These are phyloP conservation scores for Holacanthella duospinosa DNA, from an alignment of 2,888 invertebrate species.

Conservation along the genomic window DNA sequence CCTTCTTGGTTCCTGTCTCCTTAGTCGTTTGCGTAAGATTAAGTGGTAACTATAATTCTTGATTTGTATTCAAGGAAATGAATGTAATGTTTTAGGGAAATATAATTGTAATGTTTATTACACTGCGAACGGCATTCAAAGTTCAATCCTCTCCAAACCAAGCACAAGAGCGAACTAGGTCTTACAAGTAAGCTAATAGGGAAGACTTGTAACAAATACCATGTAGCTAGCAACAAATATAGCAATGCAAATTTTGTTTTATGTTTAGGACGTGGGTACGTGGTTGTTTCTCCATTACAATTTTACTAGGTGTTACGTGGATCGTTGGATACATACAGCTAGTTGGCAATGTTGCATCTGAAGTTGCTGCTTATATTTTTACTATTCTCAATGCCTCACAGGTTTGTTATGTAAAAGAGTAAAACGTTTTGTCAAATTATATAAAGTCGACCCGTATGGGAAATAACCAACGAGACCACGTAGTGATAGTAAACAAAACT, in stretches of 20 bases:
- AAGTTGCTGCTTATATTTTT: constrained; percentile 14
- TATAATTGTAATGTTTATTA: constrained; percentile 28
- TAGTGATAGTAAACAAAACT: no score
- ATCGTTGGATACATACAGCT: constrained; percentile 16
- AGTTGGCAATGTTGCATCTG: constrained; percentile 3
- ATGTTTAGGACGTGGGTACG: constrained; percentile 15
- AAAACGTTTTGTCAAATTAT: no score
- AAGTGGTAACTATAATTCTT: not conserved
- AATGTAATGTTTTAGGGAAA: constrained; percentile 22
- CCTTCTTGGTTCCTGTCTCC: constrained; percentile 13
- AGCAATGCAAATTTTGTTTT: not conserved
- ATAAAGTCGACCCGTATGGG: no score
- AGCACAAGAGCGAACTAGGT: not conserved
- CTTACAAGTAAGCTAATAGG: constrained; percentile 28
- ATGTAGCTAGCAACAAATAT: no score
- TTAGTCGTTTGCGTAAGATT: constrained; percentile 13
- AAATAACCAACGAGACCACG: no score
- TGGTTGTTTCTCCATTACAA: constrained; percentile 16
- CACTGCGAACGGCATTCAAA: constrained; percentile 31
- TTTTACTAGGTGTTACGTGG: constrained; percentile 22
- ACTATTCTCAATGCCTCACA: constrained; percentile 23
- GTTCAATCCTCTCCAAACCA: not conserved
- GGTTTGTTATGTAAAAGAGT: constrained; percentile 14
- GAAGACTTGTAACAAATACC: no score
- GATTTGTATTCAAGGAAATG: not conserved